A percentile compares a stretch with the other conserved stretches of the same genome.
phyloP scores from a whole-genome alignment of 2,888 invertebrate species.

The Operophtera brumata region DNA sequence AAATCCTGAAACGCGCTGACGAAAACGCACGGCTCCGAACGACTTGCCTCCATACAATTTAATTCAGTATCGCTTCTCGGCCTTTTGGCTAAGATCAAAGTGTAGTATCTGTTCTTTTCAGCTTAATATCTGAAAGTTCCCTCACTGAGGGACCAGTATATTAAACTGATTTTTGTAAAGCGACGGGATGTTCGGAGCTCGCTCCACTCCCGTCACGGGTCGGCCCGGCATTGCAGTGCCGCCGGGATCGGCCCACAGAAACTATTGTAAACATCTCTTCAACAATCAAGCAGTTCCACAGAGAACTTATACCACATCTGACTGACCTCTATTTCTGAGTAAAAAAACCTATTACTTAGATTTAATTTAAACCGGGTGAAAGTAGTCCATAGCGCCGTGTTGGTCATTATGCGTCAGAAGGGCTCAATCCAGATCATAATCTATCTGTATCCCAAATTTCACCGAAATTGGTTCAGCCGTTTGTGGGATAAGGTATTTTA shows the following conservation, averaged over 20 bases:
- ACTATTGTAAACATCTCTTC: background rate
- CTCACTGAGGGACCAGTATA: conserved; percentile 22
- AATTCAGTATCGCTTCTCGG: conserved; percentile 17
- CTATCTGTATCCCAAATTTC: too few relatives aligned
- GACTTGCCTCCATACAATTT: background rate
- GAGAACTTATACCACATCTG: too few relatives aligned
- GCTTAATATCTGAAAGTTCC: conserved; percentile 25
- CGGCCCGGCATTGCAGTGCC: conserved; percentile 25
- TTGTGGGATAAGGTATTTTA: too few relatives aligned
- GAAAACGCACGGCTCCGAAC: conserved; percentile 10
- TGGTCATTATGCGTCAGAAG: too few relatives aligned
- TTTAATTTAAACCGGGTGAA: too few relatives aligned
- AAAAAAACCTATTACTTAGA: too few relatives aligned
- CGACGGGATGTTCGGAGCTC: conserved; percentile 23
- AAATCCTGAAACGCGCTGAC: conserved; percentile 16
- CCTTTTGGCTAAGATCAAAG: conserved; percentile 25
- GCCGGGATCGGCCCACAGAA: conserved; percentile 21
- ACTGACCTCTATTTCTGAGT: too few relatives aligned
- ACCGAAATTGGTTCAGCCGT: too few relatives aligned
- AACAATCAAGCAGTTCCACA: too few relatives aligned
- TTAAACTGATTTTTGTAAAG: conserved; percentile 22
- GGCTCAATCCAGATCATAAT: too few relatives aligned
- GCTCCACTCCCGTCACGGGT: conserved; percentile 24
- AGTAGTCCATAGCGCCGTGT: too few relatives aligned
- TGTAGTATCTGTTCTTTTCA: conserved; percentile 25